Evolutionary conservation across 2,797 vertebrate genomes (phyloP), one percentile per base, ranked within the genome.

Genomic region (Poecilia picta): DNA sequence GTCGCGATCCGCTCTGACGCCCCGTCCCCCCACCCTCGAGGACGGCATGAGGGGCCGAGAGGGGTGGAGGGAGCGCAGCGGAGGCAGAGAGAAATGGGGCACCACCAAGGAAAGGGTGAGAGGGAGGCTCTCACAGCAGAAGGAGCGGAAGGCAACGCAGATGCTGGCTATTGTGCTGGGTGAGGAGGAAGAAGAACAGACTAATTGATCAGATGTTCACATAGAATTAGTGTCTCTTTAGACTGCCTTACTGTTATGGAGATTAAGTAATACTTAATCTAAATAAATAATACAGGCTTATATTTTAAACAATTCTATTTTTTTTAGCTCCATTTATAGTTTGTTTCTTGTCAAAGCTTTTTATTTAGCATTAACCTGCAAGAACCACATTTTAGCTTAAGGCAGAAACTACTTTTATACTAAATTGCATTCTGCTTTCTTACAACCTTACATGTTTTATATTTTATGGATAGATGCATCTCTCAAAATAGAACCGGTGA

Each of bases 151-250:
- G 79, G 95, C 95, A 0, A 96, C 95, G 0, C 93, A 96, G 93
- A 96, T 96, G 95, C 92, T 96, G 8, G 95, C 95, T 1, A 95
- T 96, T 16, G 95, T 96, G 80, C 93, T 96, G 0, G 95, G 95
- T 96, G 88, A 95, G 94, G 28, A 66, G 0, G 72, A 45, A 33
- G n/a, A 76, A 41, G 53, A 3, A 8, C 43, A 76, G 76, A 74
- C 3, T 62, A 20, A 83, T 0, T 73, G n/a, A 75, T 57, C 49
- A 81, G 49, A 20, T 39, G 18, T 66, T 66, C 64, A 62, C 13
- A 18, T 72, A 16, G 41, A 43, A 36, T 53, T 28, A 59, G 16
- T 1, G 1, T 36, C 31, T 36, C 16, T 57, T 25, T 8, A 43
- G 43, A 1, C 41, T 59, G 43, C 57, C 15, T 59, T 28, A 72